Percentiles rank a stretch among this genome's conserved stretches.
These are phyloP conservation scores for Telmatochromis brichardi DNA, from an alignment of 2,113 vertebrate species.

Conservation along the genomic window DNA sequence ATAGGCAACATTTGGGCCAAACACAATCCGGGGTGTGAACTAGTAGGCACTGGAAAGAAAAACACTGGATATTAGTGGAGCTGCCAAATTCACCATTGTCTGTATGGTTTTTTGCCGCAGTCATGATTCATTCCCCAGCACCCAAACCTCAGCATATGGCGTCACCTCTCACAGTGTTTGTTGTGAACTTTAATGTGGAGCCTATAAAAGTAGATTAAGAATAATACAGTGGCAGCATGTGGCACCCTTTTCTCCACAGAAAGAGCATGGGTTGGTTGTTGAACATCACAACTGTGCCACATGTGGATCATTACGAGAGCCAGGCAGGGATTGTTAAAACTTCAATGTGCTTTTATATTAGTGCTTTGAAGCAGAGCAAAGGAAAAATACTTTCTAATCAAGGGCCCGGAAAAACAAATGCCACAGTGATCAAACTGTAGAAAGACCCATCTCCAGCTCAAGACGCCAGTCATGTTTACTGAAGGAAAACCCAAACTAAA, in stretches of 20 bases:
- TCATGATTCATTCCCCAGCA: neutral
- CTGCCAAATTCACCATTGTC: neutral
- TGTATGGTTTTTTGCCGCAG: neutral
- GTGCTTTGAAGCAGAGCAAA: constrained; percentile 35
- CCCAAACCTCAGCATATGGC: constrained; percentile 14
- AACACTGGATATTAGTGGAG: neutral
- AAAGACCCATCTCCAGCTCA: constrained; percentile 3
- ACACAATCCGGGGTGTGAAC: neutral
- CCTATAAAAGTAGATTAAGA: constrained; percentile 19
- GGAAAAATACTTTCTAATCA: constrained; percentile 64
- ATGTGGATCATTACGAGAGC: constrained; percentile 66
- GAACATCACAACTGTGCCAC: constrained; percentile 51
- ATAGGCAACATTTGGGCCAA: neutral
- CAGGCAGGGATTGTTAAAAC: constrained; percentile 54
- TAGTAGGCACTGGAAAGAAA: neutral
- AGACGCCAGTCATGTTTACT: constrained; percentile 38
- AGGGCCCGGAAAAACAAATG: constrained; percentile 42
- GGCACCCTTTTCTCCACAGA: constrained; percentile 32
- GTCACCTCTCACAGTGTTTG: constrained; percentile 1
- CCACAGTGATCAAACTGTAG: constrained; percentile 27
- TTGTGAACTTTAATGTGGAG: constrained; percentile 17
- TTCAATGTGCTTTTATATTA: constrained; percentile 53
- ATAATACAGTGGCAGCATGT: constrained; percentile 52
- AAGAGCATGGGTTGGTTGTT: constrained; percentile 9
- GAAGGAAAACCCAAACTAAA: neutral